Percentiles rank a stretch among this genome's conserved stretches.
These are phyloP conservation scores for Meghimatium bilineatum DNA, from an alignment of 2,888 invertebrate genomes.

Conservation along the genomic window DNA sequence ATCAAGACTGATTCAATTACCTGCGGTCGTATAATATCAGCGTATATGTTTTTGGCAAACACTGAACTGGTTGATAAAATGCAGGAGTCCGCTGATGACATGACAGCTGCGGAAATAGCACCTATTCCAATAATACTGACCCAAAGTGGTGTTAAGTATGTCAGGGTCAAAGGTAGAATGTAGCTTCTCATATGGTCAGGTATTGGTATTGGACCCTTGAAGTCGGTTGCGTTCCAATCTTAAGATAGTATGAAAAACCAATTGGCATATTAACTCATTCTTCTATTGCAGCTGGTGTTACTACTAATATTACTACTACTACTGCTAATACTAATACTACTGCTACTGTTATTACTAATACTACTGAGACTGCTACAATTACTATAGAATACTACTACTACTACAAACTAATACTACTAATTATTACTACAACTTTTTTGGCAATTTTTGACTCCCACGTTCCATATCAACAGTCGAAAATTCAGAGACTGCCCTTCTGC, in stretches of 20 bases:
- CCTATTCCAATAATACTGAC: conserved; percentile 62
- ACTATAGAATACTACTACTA: no score
- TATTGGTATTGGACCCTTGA: conserved; percentile 52
- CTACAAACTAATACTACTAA: no score
- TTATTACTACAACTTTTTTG: no score
- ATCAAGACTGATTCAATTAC: neutral
- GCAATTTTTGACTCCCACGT: no score
- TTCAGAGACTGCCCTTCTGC: no score
- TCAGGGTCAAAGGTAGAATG: conserved; percentile 61
- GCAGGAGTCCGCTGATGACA: conserved; percentile 66
- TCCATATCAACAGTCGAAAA: no score
- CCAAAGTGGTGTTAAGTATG: conserved; percentile 60
- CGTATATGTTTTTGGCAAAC: conserved; percentile 63
- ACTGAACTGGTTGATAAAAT: conserved; percentile 61
- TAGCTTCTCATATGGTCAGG: conserved; percentile 48
- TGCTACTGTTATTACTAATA: neutral
- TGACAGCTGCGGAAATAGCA: conserved; percentile 64
- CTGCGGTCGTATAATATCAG: conserved; percentile 50
- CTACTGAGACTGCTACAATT: neutral
- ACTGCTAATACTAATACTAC: neutral
- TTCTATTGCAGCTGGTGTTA: no score
- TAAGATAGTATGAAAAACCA: neutral
- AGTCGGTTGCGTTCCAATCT: conserved; percentile 47
- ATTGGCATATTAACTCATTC: no score
- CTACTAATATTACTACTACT: no score